These are phyloP conservation scores for Calonectris borealis DNA, from an alignment of 2,113 vertebrate species.

Conservation along the genomic window DNA sequence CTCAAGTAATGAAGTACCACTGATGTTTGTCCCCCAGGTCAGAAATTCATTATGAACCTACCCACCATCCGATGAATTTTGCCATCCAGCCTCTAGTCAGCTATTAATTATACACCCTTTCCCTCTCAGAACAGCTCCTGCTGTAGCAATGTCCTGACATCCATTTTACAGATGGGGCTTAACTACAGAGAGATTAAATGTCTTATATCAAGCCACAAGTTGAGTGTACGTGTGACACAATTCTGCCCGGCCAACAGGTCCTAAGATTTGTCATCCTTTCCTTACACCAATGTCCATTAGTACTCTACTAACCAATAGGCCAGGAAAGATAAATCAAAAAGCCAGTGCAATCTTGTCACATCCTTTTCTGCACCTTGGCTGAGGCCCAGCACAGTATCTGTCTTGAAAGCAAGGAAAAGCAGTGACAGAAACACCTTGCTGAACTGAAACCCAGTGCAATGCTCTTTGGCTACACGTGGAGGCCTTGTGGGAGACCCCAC, in stretches of 20 bases:
- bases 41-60: conserved; percentile 52
- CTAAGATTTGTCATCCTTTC: background rate
- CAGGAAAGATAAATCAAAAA: conserved; percentile 13
- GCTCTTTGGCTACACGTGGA: background rate
- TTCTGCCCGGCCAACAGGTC: background rate
- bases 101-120: conserved; percentile 43
- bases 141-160: background rate
- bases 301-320: background rate
- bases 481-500: background rate
- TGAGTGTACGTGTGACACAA: background rate
- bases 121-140: background rate
- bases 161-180: conserved; percentile 6
- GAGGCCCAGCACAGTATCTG: background rate
- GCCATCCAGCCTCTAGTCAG: conserved; percentile 34
- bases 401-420: background rate
- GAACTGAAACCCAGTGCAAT: background rate
- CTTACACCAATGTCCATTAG: background rate
- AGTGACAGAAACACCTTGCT: background rate
- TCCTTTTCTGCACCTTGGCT: background rate
- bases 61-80: conserved; percentile 29
- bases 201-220: conserved; percentile 3
- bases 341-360: background rate
- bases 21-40: conserved; percentile 39
- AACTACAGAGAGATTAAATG: conserved; percentile 22
- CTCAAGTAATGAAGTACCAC: conserved; percentile 32